A percentile compares a stretch with the other conserved stretches of the same genome.
Conservation (phyloP, 2,113 vertebrate species). For the Piaya cayana region DNA sequence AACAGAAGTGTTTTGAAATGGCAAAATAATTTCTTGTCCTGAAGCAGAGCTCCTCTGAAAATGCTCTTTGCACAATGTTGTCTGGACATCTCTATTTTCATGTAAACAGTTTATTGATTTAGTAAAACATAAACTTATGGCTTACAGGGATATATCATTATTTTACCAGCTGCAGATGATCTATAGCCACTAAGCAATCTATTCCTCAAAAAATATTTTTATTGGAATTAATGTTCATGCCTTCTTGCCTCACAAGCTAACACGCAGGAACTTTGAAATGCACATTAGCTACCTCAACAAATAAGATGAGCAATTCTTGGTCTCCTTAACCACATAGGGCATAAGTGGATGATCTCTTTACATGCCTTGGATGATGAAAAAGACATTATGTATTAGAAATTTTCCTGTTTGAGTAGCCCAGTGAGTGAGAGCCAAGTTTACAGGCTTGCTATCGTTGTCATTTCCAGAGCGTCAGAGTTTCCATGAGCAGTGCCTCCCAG, state of each 20-base stretch:
- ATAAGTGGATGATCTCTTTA: slow-evolving; percentile 16
- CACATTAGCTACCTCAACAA: slow-evolving; percentile 29
- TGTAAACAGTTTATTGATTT: not conserved
- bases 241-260: not conserved
- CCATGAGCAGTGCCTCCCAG: not conserved
- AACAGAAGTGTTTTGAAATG: not conserved
- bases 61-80: not conserved
- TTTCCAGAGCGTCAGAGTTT: not conserved
- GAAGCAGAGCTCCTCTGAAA: not conserved
- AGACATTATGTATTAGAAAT: slow-evolving; percentile 11
- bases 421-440: not conserved
- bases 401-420: slow-evolving; percentile 29
- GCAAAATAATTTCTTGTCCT: not conserved
- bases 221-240: not conserved
- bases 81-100: not conserved
- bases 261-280: not conserved
- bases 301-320: slow-evolving; percentile 33
- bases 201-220: slow-evolving; percentile 27
- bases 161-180: not conserved
- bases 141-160: not conserved
- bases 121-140: slow-evolving; percentile 6
- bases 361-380: not conserved
- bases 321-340: slow-evolving; percentile 2
- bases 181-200: not conserved
- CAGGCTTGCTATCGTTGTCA: not conserved